Evolutionary conservation across 2,888 invertebrate species (phyloP), one percentile per base, ranked within the genome.

Genomic region (Orchesellides sinensis): DNA sequence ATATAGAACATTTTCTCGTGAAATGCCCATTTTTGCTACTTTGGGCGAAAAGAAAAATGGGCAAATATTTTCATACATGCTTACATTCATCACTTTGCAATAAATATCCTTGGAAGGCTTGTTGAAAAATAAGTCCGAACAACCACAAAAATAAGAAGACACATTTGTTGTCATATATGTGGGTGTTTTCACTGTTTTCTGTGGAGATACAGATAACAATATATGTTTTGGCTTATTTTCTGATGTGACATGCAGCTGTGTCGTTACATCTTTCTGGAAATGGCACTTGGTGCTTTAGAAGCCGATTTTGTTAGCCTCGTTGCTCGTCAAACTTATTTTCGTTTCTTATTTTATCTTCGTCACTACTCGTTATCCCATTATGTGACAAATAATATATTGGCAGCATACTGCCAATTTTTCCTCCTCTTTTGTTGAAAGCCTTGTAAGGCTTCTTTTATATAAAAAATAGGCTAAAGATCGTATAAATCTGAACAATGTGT

Each of bases 381-480:
- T 83, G 79, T 74, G 74, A 79, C 73, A 79, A 66, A 52, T 69
- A 79, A 79, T 79, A 69, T 79, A 83, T 83, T 83, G 79, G 63
- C 74, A 79, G 69, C 59, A 47, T 49, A 59, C 47, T 12, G 17
- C 32, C 25, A 77, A 56, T 63, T 49, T 61, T 40, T 74, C 45
- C 10, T 6, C 40, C n/a, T 23, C 14, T 49, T n/a, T n/a, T 65
- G 66, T 75, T 65, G 32, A 70, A 49, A 23, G 25, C 32, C 14
- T 32, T n/a, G n/a, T n/a, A n/a, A n/a, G n/a, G n/a, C n/a, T n/a
- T n/a, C n/a, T n/a, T n/a, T n/a, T n/a, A n/a, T n/a, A n/a, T 17
- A 59, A 66, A 12, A 63, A 35, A 35, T 21, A 63, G 21, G 25
- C 54, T 25, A 54, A 54, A 54, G 54, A 54, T 54, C 54, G 25